These are phyloP conservation scores for Plagodis dolabraria DNA, from an alignment of 2,888 invertebrate species.

Conservation along the genomic window DNA sequence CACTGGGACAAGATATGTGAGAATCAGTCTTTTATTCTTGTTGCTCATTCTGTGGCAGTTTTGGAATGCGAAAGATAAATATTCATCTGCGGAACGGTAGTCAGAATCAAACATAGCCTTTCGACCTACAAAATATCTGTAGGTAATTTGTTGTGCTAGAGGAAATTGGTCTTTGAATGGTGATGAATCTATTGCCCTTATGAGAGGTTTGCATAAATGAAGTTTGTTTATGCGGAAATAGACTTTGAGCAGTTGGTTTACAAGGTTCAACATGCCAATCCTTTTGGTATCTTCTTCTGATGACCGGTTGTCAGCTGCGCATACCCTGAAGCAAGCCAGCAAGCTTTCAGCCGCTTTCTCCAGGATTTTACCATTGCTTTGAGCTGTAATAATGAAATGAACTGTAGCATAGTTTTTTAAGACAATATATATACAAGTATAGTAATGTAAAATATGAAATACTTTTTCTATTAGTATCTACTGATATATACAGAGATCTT, in stretches of 20 bases:
- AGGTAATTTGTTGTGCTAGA: constrained; percentile 97
- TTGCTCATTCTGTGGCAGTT: constrained; percentile 92
- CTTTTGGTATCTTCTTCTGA: constrained; percentile 96
- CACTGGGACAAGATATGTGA: constrained; percentile 98
- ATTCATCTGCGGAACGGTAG: constrained; percentile 96
- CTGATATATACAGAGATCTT: no score
- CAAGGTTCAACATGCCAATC: constrained; percentile 97
- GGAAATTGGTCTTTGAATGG: constrained; percentile 95
- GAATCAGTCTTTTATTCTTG: constrained; percentile 95
- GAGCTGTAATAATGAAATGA: constrained; percentile 56
- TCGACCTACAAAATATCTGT: constrained; percentile 98
- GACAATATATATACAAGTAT: no score
- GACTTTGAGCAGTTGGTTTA: constrained; percentile 97
- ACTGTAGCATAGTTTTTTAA: background rate
- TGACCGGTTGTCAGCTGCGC: constrained; percentile 96
- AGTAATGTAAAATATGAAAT: no score
- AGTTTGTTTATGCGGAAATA: constrained; percentile 97
- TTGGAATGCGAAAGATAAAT: constrained; percentile 96
- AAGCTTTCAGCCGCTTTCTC: constrained; percentile 97
- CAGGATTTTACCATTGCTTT: constrained; percentile 88
- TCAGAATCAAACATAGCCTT: constrained; percentile 99
- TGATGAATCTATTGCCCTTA: constrained; percentile 97
- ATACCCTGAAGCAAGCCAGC: constrained; percentile 97
- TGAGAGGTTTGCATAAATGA: constrained; percentile 96
- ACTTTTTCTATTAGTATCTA: no score